Conservation (phyloP, 2,888 invertebrate species). For the Callosobruchus maculatus region DNA sequence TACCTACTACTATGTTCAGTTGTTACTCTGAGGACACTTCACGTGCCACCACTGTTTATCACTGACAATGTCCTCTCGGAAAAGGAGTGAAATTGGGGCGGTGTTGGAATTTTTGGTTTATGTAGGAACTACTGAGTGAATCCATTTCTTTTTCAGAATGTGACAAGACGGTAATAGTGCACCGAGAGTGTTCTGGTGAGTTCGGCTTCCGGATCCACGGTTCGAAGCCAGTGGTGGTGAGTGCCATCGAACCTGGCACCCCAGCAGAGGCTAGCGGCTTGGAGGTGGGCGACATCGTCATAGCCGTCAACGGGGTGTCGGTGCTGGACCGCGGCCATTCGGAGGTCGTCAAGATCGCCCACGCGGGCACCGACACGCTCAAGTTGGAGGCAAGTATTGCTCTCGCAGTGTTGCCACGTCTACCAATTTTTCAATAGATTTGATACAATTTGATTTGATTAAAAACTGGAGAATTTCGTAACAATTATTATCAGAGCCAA, state of each 20-base stretch:
- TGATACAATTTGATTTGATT: too few relatives aligned
- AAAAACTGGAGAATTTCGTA: too few relatives aligned
- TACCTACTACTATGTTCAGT: too few relatives aligned
- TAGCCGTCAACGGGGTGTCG: conserved; percentile 85
- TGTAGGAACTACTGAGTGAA: too few relatives aligned
- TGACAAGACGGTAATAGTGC: conserved; percentile 82
- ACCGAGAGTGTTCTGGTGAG: conserved; percentile 74
- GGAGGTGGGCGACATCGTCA: conserved; percentile 91
- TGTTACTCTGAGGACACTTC: too few relatives aligned
- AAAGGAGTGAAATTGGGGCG: too few relatives aligned
- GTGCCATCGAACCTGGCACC: conserved; percentile 90
- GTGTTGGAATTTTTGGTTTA: too few relatives aligned
- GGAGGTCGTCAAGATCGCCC: conserved; percentile 89
- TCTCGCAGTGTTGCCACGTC: too few relatives aligned
- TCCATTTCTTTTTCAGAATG: conserved; percentile 68
- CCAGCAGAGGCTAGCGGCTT: conserved; percentile 90
- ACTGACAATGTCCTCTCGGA: too few relatives aligned
- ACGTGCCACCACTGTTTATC: too few relatives aligned
- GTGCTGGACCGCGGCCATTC: conserved; percentile 91
- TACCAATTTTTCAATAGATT: too few relatives aligned
- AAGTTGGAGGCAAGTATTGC: conserved; percentile 63
- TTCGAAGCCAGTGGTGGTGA: conserved; percentile 93
- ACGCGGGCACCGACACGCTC: conserved; percentile 81
- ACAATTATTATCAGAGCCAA: too few relatives aligned
- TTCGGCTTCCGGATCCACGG: conserved; percentile 95